Conservation (phyloP, 2,797 vertebrate species). For the Chiloscyllium punctatum region DNA sequence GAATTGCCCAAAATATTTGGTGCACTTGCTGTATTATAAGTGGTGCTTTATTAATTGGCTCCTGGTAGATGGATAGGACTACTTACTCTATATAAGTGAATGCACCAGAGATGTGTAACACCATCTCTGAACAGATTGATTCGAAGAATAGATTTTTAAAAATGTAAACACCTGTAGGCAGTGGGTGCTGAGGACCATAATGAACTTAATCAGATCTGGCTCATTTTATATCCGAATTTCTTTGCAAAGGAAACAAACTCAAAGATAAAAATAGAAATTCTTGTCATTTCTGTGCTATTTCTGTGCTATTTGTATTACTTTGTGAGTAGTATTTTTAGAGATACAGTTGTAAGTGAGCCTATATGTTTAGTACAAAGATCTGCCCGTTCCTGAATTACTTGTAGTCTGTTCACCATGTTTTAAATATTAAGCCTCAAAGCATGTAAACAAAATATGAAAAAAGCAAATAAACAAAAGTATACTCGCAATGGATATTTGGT, state of each 20-base stretch:
- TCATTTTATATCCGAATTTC: neutral
- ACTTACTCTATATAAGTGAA: neutral
- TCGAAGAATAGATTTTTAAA: too few relatives aligned
- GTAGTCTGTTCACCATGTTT: neutral
- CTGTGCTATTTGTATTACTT: neutral
- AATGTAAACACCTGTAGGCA: neutral
- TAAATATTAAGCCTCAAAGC: neutral
- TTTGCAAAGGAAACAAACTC: neutral
- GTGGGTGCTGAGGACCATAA: neutral
- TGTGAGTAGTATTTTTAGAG: neutral
- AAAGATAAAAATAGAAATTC: conserved; percentile 33
- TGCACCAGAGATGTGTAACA: too few relatives aligned
- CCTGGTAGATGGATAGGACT: neutral
- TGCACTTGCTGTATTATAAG: neutral
- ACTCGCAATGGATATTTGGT: neutral
- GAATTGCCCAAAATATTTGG: neutral
- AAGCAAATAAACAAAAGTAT: neutral
- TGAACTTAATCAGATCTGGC: neutral
- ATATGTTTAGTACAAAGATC: neutral
- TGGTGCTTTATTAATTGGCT: neutral
- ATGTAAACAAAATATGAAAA: neutral
- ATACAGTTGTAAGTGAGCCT: neutral
- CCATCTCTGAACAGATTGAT: too few relatives aligned
- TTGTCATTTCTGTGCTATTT: neutral
- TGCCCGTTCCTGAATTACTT: neutral